Base-by-base conservation (phyloP, 2,113 vertebrate species). In the Rhinoderma darwinii region DNA sequence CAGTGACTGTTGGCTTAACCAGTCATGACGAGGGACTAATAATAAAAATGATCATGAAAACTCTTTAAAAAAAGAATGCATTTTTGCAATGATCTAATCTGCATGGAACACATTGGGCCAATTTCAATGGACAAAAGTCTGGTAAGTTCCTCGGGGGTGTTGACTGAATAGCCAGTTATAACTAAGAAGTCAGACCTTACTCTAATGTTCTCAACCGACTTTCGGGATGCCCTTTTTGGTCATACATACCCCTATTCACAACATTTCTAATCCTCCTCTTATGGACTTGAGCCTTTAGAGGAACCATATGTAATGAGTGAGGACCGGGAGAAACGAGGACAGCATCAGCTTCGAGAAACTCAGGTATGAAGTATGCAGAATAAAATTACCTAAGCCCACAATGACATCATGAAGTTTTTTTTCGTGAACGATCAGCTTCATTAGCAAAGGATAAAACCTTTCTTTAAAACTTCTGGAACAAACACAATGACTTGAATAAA, bases 401-500 rank as follows among this genome's bases (percentile, higher is more conserved):
- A 81, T 81, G 54, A 81, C 78, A 27, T 81, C 51, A 81, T 61
- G 54, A 41, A 39, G 11, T 81, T 61, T 61, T 76, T 51, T 61
- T 81, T 39, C 78, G 8, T n/a, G n/a, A 59, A 7, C 7, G 78
- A 81, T 81, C 78, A 39, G 78, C 78, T 61, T 61, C 78, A 81
- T 81, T 81, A 81, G 54, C 35, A 61, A 39, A 61, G 56, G 22
- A 81, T 81, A 84, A 84, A 84, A 72, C 63, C 63, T 37, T 30
- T n/a, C 51, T 73, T 39, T 73, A 35, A 32, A 72, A 54, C 27
- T 32, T 18, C 12, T 39, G 22, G 43, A 22, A 61, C 14, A 12
- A 35, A 68, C 81, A 47, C 15, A 84, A 70, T 35, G 82, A 51
- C 74, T 51, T 72, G 17, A 59, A 56, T 80, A 39, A 25, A 81